phyloP scores from a whole-genome alignment of 2,888 invertebrate species.

The Drosophila dives region DNA sequence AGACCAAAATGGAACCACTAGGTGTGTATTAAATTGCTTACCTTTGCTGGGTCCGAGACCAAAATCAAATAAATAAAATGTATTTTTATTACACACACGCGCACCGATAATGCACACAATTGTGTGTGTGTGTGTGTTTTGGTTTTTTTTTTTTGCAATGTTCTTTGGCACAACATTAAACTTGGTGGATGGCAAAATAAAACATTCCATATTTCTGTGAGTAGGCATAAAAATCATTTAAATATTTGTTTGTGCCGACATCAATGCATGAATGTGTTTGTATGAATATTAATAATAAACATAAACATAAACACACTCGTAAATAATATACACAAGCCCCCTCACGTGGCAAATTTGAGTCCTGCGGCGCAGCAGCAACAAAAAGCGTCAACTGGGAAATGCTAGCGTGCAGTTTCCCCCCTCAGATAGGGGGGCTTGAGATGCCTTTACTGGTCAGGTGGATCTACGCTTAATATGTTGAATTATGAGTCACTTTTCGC shows the following conservation, averaged over 20 bases:
- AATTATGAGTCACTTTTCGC: slow-evolving; percentile 60
- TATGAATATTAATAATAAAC: slow-evolving; percentile 71
- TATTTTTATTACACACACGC: slow-evolving; percentile 53
- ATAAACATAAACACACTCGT: slow-evolving; percentile 54
- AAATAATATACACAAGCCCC: slow-evolving; percentile 54
- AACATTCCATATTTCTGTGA: slow-evolving; percentile 58
- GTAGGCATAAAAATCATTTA: slow-evolving; percentile 72
- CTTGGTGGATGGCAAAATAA: slow-evolving; percentile 24
- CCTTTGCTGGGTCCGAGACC: slow-evolving; percentile 26
- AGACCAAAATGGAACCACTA: slow-evolving; percentile 22
- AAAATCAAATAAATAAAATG: slow-evolving; percentile 62
- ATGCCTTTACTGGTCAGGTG: slow-evolving; percentile 2
- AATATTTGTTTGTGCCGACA: slow-evolving; percentile 59
- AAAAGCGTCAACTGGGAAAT: slow-evolving; percentile 38
- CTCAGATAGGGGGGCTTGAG: not conserved
- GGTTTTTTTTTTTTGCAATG: slow-evolving; percentile 53
- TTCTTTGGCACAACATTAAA: slow-evolving; percentile 68
- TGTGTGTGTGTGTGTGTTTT: slow-evolving; percentile 6
- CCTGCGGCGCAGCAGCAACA: slow-evolving; percentile 28
- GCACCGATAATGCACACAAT: slow-evolving; percentile 15
- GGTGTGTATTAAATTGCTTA: slow-evolving; percentile 35
- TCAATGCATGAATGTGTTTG: slow-evolving; percentile 54
- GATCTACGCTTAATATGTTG: slow-evolving; percentile 43
- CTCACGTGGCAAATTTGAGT: slow-evolving; percentile 37
- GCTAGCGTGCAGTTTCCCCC: slow-evolving; percentile 28